phyloP scores from a whole-genome alignment of 2,797 vertebrate species.

The Microctenopoma steveboyesi region DNA sequence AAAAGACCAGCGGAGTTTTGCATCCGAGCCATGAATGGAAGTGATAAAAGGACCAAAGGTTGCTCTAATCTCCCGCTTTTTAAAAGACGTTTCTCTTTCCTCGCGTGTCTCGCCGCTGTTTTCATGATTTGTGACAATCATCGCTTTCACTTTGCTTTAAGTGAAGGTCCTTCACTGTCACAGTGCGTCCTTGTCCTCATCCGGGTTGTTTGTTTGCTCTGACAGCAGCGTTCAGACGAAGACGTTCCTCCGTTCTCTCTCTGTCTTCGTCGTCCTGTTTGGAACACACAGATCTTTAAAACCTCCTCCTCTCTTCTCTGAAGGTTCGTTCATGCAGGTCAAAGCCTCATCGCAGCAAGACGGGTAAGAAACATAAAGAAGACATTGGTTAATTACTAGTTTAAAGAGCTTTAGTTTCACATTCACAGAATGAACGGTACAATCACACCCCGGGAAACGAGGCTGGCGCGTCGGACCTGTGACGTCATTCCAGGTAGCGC shows the following conservation, averaged over 20 bases:
- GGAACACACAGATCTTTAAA: constrained; percentile 40
- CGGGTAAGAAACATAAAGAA: neutral
- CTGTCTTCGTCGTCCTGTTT: constrained; percentile 34
- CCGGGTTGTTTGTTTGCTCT: constrained; percentile 23
- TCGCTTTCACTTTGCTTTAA: constrained; percentile 18
- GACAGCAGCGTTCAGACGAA: constrained; percentile 23
- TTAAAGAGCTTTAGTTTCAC: too few relatives aligned
- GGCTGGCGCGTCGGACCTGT: too few relatives aligned
- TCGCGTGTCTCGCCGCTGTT: neutral
- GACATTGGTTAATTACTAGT: too few relatives aligned
- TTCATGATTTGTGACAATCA: neutral
- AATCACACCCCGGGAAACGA: too few relatives aligned
- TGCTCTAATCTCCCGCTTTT: neutral
- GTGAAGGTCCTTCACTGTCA: constrained; percentile 17
- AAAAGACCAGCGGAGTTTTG: constrained; percentile 2
- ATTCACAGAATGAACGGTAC: too few relatives aligned
- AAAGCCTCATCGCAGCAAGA: constrained; percentile 1
- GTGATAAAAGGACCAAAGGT: neutral
- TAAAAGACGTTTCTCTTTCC: neutral
- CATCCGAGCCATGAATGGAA: neutral
- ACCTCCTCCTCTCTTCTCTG: constrained; percentile 14
- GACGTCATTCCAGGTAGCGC: too few relatives aligned
- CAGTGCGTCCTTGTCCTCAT: neutral
- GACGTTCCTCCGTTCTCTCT: constrained; percentile 24
- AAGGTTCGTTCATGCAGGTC: constrained; percentile 5